These are phyloP conservation scores for Glaucomys volans DNA, from an alignment of 2,113 vertebrate genomes.

Conservation along the genomic window DNA sequence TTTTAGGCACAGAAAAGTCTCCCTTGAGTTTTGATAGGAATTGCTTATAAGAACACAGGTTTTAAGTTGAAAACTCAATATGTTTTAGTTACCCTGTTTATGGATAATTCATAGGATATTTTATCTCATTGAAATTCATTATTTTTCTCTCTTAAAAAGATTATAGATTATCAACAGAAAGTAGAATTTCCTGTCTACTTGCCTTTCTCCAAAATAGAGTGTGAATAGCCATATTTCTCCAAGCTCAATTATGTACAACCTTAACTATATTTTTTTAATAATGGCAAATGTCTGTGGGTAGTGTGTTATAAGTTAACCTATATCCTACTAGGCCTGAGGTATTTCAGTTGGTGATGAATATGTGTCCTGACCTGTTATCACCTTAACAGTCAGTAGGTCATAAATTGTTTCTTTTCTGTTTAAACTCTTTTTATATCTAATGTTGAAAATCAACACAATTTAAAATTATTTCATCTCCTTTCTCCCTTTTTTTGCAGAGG, in stretches of 20 bases:
- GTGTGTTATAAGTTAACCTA: neutral
- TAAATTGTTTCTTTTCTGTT: neutral
- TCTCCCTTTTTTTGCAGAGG: neutral
- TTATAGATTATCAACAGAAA: neutral
- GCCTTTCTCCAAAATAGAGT: slow-evolving; percentile 20
- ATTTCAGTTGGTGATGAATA: neutral
- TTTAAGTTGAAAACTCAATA: neutral
- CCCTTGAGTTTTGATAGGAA: slow-evolving; percentile 19
- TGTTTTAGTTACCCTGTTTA: slow-evolving; percentile 47
- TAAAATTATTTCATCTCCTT: neutral
- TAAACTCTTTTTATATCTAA: neutral
- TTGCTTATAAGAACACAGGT: neutral
- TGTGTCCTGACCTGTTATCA: neutral
- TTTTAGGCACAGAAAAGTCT: neutral
- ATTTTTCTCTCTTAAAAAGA: slow-evolving; percentile 3
- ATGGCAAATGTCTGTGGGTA: neutral
- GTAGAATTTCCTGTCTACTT: neutral
- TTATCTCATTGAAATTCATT: slow-evolving; percentile 22
- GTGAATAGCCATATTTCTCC: neutral
- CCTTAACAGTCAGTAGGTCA: neutral
- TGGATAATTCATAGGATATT: neutral
- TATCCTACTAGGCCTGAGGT: neutral
- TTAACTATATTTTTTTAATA: neutral
- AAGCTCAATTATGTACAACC: neutral
- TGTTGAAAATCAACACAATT: neutral